Conservation (phyloP, 2,113 vertebrate genomes). For the Cynoglossus semilaevis region DNA sequence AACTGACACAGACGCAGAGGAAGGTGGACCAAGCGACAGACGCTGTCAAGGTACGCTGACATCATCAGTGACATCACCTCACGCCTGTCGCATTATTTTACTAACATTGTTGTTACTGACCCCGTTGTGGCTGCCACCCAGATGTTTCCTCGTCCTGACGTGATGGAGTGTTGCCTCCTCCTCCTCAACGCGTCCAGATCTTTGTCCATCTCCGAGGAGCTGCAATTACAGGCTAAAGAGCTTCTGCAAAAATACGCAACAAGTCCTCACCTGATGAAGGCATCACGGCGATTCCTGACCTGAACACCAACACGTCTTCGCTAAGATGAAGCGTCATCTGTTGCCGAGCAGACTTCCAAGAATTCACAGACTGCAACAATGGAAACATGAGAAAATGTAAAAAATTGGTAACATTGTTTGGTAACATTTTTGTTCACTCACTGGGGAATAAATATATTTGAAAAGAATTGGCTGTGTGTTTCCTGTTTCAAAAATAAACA, state of each 20-base stretch:
- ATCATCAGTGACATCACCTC: not conserved
- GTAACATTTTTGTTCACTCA: no score
- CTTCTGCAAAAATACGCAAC: slow-evolving; percentile 75
- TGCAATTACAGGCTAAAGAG: slow-evolving; percentile 67
- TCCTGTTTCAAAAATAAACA: not conserved
- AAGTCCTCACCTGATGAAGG: slow-evolving; percentile 22
- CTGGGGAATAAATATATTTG: no score
- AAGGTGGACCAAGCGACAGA: slow-evolving; percentile 79
- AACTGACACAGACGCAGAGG: slow-evolving; percentile 79
- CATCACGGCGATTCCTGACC: slow-evolving; percentile 61
- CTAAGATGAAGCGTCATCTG: no score
- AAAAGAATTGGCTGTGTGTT: no score
- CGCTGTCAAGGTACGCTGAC: slow-evolving; percentile 59
- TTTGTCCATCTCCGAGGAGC: slow-evolving; percentile 50
- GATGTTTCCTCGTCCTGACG: slow-evolving; percentile 85
- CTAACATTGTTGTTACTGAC: not conserved
- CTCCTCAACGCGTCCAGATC: slow-evolving; percentile 75
- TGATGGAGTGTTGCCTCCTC: slow-evolving; percentile 89
- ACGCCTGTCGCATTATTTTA: no score
- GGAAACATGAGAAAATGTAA: no score
- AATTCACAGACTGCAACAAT: no score
- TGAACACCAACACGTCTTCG: not conserved
- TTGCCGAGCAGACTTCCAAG: no score
- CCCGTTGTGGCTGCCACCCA: slow-evolving; percentile 43
- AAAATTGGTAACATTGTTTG: no score